Conservation (phyloP, 2,113 vertebrate genomes). For the Zapornia atra region DNA sequence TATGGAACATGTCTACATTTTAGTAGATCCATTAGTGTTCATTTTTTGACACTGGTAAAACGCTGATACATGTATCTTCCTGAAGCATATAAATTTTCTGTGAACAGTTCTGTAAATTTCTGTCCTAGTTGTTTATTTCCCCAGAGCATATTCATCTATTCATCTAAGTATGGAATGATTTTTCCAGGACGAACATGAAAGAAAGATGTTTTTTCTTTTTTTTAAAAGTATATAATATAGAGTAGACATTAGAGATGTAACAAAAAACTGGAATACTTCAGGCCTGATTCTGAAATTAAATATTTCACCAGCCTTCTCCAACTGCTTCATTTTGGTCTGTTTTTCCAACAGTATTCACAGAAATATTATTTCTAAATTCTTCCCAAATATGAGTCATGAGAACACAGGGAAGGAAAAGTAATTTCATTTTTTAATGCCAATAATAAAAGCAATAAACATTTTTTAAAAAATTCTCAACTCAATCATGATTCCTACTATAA, state of each 20-base stretch:
- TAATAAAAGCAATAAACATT: not conserved
- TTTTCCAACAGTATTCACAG: not conserved
- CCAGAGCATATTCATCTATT: not conserved
- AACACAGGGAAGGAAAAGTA: not conserved
- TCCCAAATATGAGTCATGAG: not conserved
- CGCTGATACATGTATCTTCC: not conserved
- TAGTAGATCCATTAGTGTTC: not conserved
- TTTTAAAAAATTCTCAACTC: not conserved
- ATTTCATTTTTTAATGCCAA: not conserved
- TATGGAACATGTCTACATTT: not conserved
- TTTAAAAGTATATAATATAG: not conserved
- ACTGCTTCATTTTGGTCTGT: not conserved
- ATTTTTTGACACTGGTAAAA: not conserved
- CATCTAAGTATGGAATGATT: not conserved
- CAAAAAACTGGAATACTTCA: not conserved
- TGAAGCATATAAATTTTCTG: not conserved
- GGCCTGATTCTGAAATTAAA: not conserved
- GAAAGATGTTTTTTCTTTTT: rapidly evolving
- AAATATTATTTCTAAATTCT: not conserved
- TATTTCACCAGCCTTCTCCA: not conserved
- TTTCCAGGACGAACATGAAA: not conserved
- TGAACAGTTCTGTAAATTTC: not conserved
- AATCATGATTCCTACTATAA: not conserved
- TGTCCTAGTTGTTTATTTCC: not conserved
- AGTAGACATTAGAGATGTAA: not conserved